Base-by-base conservation (phyloP, 2,888 invertebrate genomes). In the Leucozona laternaria region DNA sequence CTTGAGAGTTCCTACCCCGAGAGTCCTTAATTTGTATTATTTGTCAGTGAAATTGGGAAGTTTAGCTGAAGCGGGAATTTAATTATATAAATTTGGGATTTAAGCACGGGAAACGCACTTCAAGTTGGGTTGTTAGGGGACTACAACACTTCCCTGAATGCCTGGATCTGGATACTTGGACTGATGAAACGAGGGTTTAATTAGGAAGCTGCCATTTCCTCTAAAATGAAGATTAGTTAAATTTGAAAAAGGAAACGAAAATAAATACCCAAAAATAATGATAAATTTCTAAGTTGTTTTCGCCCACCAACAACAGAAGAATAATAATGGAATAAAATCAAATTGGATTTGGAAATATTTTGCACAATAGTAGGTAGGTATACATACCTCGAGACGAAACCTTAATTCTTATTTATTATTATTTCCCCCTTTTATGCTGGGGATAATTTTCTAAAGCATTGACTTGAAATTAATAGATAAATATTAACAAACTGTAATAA, bases 11-110 rank as follows among this genome's bases (percentile, higher is more conserved):
- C 68, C 53, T 75, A 75, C 75, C 75, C 86, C 13, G 55, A 79
- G 82, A 78, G 86, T 81, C 73, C 82, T 86, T 82, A 82, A 86
- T 86, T 86, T 86, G 77, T 81, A 82, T 86, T 86, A 86, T 86
- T 86, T 86, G 78, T 81, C 86, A 82, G 86, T 75, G 82, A 82
- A 86, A 86, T 75, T 86, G 73, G 75, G 70, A 82, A 86, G 58
- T 86, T 82, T 75, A 75, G 78, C 50, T 79, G 75, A 82, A 82
- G 79, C 78, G 78, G 60, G 86, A 82, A 79, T 82, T 86, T 86
- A 86, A 86, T 78, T 82, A 82, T 76, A 82, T 86, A 81, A 81
- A 86, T 79, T 86, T 71, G 15, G 48, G 75, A 50, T 70, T 55
- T 75, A 80, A 88, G 82, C 66, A 75, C 70, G 53, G 70, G 62